Evolutionary conservation across 2,888 invertebrate species (phyloP), one percentile per base, ranked within the genome.

Genomic region (Carcina quercana): DNA sequence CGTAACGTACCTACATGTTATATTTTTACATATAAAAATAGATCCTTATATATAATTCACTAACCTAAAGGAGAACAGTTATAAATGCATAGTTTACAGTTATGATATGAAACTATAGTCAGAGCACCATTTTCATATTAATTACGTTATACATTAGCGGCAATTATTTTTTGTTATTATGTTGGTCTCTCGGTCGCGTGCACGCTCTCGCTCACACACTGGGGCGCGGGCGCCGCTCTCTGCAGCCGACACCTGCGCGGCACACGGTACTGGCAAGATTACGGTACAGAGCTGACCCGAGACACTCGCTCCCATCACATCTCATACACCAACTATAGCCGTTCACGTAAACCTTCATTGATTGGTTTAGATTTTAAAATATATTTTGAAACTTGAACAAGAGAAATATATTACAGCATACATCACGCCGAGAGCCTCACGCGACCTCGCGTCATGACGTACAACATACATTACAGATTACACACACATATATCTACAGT

Each of bases 51-150:
- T 45, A 42, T 43, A 49, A 54, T 58, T 47, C 44, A 41, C 61
- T 71, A 71, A 50, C 58, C 72, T 75, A 68, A 45, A 70, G 65
- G 62, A 74, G 69, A 73, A 66, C 58, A 56, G 59, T 65, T 64
- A 58, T 73, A 74, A 72, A 76, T 72, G 74, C 75, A 68, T 62
- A 73, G 59, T 63, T 73, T 70, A 66, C 53, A 73, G 61, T 67
- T 67, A 72, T 79, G 79, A 79, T 79, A 79, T 79, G 79, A 78
- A 69, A 69, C 72, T 76, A 74, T 67, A 66, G 62, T 69, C 67
- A 73, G 75, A 79, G 78, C 79, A 78, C 78, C 78, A 78, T 71
- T 63, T 63, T 50, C 56, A 59, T 56, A n/a, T 54, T 54, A 47
- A 42, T 41, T 45, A 43, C 32, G 40, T 40, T 21, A 21, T 3